phyloP scores from a whole-genome alignment of 2,113 vertebrate species.

The Microcebus murinus region DNA sequence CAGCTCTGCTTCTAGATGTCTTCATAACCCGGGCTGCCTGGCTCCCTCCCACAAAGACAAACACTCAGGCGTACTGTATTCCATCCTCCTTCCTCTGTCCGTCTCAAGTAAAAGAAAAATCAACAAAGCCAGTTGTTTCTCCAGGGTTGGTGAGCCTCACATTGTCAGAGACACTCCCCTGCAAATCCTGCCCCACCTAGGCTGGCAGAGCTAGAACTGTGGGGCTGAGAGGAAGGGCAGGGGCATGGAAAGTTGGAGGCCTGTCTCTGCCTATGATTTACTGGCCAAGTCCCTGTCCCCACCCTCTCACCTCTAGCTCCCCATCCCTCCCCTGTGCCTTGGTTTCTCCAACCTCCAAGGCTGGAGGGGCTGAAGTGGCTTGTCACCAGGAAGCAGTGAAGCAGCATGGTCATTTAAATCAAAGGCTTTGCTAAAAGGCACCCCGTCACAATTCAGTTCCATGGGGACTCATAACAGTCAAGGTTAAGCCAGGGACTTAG shows the following conservation, averaged over 20 bases:
- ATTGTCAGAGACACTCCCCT: not conserved
- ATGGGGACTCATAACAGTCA: not conserved
- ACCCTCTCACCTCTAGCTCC: not conserved
- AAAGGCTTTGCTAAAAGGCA: slow-evolving; percentile 3
- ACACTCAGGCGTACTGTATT: not conserved
- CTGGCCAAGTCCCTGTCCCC: not conserved
- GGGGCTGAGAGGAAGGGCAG: not conserved
- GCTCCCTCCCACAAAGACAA: not conserved
- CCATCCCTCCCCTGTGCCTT: not conserved
- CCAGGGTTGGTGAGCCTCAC: not conserved
- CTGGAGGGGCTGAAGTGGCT: not conserved
- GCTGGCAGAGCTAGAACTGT: not conserved
- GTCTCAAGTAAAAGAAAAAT: not conserved
- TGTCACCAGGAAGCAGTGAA: not conserved
- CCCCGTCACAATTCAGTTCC: not conserved
- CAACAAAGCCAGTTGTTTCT: not conserved
- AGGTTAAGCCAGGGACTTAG: not conserved
- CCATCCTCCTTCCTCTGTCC: not conserved
- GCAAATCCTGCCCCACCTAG: not conserved
- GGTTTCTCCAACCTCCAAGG: not conserved
- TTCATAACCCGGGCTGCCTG: not conserved
- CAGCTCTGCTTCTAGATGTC: slow-evolving; percentile 39
- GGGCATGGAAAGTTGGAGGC: not conserved
- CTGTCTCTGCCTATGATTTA: not conserved
- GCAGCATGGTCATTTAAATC: not conserved